Conservation (phyloP, 1,140 invertebrate genomes). For the Tyrophagus putrescentiae region DNA sequence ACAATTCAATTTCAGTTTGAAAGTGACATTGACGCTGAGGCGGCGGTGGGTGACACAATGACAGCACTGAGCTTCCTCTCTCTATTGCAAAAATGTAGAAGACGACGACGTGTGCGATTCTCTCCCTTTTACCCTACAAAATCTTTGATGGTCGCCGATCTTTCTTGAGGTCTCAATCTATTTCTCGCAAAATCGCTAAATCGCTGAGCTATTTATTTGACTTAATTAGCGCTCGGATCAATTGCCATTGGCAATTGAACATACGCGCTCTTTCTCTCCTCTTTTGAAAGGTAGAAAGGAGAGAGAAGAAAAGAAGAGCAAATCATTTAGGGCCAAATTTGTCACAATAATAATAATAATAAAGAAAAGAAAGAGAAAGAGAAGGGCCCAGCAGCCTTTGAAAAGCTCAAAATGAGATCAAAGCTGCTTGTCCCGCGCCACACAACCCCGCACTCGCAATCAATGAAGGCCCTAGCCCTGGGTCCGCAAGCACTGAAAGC, state of each 20-base stretch:
- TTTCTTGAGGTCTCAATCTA: background rate
- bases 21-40: no score
- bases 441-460: no score
- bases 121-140: background rate
- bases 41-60: no score
- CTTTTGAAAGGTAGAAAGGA: background rate
- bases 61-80: background rate
- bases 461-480: no score
- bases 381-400: background rate
- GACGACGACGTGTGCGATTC: background rate
- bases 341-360: background rate
- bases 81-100: background rate
- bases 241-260: background rate
- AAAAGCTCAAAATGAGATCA: no score
- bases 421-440: no score
- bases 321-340: no score
- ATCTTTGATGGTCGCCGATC: background rate
- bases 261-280: background rate
- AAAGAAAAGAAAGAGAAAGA: background rate
- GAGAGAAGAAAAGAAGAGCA: no score
- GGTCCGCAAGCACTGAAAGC: no score
- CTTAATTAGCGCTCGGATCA: constrained; percentile 2
- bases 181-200: no score
- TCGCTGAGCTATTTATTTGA: background rate
- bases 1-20: no score